Evolutionary conservation across 1,140 invertebrate species (phyloP).

Genomic region (Alviniconcha marisindica): DNA sequence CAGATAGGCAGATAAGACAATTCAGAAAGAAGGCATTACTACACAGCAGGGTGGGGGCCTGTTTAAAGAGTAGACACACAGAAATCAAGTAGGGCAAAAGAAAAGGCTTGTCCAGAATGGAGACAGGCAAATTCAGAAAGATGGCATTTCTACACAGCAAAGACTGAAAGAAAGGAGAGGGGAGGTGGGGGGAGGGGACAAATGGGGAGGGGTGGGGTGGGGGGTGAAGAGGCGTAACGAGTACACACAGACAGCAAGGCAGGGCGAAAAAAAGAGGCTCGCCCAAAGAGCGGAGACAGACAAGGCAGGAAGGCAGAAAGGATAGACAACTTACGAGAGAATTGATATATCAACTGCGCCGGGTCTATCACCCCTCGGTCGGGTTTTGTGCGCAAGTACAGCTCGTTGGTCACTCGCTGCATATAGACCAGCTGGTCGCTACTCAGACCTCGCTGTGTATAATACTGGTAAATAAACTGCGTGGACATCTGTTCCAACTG

Average conservation of each 20-base stretch:
- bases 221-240: too few species aligned
- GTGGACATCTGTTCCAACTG: constrained; percentile 68
- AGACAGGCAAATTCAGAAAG: too few species aligned
- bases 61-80: too few species aligned
- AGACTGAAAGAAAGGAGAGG: too few species aligned
- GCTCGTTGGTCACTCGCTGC: constrained; percentile 70
- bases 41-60: too few species aligned
- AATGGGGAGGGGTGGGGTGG: too few species aligned
- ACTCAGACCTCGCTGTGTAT: constrained; percentile 67
- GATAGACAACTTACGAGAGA: constrained; percentile 70
- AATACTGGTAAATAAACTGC: constrained; percentile 73
- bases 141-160: too few species aligned
- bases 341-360: constrained; percentile 73
- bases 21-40: too few species aligned
- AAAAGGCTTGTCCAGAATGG: too few species aligned
- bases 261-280: constrained; percentile 4
- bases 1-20: too few species aligned
- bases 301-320: background rate
- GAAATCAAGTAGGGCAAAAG: too few species aligned
- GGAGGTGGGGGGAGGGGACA: too few species aligned
- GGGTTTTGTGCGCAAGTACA: constrained; percentile 65
- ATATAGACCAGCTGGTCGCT: constrained; percentile 71
- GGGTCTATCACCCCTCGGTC: constrained; percentile 64
- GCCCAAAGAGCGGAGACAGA: background rate
- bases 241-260: background rate